Evolutionary conservation across 2,888 invertebrate genomes (phyloP).

Genomic region (Andricus quercusramuli): DNA sequence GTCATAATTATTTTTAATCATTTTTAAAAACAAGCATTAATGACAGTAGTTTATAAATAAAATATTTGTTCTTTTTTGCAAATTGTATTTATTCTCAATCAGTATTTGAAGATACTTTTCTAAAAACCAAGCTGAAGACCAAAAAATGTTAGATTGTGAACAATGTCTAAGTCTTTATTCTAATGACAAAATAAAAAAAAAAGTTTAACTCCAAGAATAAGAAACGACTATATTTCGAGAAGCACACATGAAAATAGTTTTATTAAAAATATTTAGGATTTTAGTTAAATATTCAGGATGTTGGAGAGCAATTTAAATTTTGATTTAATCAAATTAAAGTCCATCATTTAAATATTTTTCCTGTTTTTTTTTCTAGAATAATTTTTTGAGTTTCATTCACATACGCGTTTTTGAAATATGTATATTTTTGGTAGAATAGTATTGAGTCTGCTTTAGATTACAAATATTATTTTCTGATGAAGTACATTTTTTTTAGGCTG

Average conservation of each 20-base stretch:
- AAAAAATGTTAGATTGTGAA: conserved; percentile 48
- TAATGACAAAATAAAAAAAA: no score
- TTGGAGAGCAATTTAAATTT: no score
- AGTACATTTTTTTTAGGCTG: conserved; percentile 78
- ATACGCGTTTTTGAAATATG: no score
- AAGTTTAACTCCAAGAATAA: no score
- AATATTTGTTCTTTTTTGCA: neutral
- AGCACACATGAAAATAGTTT: no score
- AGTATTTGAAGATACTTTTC: conserved; percentile 18
- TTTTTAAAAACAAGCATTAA: no score
- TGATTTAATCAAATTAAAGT: no score
- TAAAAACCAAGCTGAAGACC: neutral
- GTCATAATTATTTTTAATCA: no score
- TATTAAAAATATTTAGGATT: no score
- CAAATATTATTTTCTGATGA: neutral
- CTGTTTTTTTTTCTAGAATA: neutral
- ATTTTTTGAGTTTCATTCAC: neutral
- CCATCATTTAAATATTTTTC: neutral
- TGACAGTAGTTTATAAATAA: conserved; percentile 3
- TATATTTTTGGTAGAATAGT: neutral
- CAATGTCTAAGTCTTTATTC: conserved; percentile 43
- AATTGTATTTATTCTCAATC: neutral
- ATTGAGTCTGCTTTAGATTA: neutral
- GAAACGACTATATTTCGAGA: no score
- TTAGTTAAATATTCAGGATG: no score